phyloP scores from a whole-genome alignment of 2,888 invertebrate genomes.

The Melitaea athalia region DNA sequence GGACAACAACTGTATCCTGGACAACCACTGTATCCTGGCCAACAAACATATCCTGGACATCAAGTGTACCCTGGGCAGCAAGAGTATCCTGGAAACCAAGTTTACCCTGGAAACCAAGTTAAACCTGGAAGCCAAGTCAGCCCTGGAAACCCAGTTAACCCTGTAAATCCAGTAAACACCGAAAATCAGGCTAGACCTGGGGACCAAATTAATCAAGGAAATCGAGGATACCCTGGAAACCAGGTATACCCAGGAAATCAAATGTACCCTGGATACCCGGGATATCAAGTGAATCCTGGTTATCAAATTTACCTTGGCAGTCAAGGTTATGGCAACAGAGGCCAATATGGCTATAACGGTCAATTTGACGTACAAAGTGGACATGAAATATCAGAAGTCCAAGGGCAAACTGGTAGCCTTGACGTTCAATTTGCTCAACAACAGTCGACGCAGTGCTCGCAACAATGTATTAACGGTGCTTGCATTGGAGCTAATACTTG shows the following conservation, averaged over 20 bases:
- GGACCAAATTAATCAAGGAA: not conserved
- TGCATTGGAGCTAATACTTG: conserved; percentile 82
- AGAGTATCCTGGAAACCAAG: conserved; percentile 11
- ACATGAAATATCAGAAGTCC: conserved; percentile 20
- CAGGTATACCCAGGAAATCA: conserved; percentile 28
- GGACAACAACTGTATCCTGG: conserved; percentile 33
- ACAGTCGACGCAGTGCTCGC: conserved; percentile 72
- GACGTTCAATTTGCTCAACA: conserved; percentile 24
- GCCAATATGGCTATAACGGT: conserved; percentile 21
- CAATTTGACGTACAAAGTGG: conserved; percentile 19
- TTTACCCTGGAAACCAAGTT: conserved; percentile 17
- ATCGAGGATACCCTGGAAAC: conserved; percentile 32
- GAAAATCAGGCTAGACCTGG: too few species aligned
- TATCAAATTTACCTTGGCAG: conserved; percentile 15
- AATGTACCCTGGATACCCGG: conserved; percentile 35
- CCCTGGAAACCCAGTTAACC: conserved; percentile 20
- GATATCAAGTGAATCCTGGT: conserved; percentile 26
- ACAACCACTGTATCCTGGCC: conserved; percentile 26
- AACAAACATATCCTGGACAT: conserved; percentile 25
- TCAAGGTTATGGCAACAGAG: conserved; percentile 20
- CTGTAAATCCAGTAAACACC: conserved; percentile 36
- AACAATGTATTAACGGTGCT: conserved; percentile 86
- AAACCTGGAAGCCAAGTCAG: conserved; percentile 25
- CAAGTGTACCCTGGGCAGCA: conserved; percentile 28
- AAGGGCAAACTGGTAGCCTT: conserved; percentile 31